A percentile compares a stretch with the other conserved stretches of the same genome.
Conservation (phyloP, 2,113 vertebrate genomes). For the Ptyas mucosa region DNA sequence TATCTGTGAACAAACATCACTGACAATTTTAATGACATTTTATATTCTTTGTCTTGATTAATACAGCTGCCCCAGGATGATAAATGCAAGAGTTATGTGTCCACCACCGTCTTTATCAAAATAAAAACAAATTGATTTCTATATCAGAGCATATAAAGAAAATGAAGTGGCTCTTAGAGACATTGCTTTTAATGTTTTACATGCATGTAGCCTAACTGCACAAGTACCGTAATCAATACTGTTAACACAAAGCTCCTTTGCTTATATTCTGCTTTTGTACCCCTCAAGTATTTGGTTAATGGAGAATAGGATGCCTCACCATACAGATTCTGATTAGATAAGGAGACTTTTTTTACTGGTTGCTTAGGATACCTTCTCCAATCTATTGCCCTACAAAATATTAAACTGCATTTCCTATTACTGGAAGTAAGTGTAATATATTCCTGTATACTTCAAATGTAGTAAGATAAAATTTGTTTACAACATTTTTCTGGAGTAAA, state of each 20-base stretch:
- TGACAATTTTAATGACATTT: neutral
- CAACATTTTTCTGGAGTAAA: neutral
- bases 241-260: neutral
- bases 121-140: neutral
- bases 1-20: slow-evolving; percentile 7
- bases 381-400: neutral
- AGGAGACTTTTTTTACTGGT: neutral
- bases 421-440: neutral
- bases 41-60: slow-evolving; percentile 27
- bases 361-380: neutral
- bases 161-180: neutral
- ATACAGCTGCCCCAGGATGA: neutral
- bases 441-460: neutral
- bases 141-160: slow-evolving; percentile 16
- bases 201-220: neutral
- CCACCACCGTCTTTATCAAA: neutral
- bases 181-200: neutral
- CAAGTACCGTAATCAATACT: neutral
- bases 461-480: neutral
- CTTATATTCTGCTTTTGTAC: neutral
- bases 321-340: neutral
- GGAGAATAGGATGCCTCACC: neutral
- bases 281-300: neutral
- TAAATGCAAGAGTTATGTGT: slow-evolving; percentile 4
- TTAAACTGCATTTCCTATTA: neutral